These are phyloP conservation scores for Hydraecia micacea DNA, from an alignment of 2,888 invertebrate genomes.

Conservation along the genomic window DNA sequence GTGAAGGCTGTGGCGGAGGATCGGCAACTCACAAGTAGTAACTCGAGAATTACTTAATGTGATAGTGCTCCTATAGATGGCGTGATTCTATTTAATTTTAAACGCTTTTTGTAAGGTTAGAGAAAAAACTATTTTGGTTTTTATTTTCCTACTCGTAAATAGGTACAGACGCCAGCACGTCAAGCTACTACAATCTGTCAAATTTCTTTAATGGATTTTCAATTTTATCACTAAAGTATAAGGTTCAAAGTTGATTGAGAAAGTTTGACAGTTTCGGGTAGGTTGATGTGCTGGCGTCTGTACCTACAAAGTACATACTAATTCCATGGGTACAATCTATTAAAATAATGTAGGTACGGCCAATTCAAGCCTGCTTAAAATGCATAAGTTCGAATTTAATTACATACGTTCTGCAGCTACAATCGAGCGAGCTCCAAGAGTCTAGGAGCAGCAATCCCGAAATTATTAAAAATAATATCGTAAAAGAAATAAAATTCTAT, in stretches of 20 bases:
- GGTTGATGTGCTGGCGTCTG: too few relatives aligned
- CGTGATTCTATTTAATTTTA: conserved; percentile 5
- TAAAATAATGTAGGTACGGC: neutral
- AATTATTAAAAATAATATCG: neutral
- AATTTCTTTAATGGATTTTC: too few relatives aligned
- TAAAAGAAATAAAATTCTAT: neutral
- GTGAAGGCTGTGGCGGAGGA: neutral
- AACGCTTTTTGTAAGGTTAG: neutral
- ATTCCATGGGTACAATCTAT: neutral
- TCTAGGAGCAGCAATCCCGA: too few relatives aligned
- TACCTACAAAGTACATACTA: neutral
- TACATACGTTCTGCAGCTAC: neutral
- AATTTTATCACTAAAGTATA: too few relatives aligned
- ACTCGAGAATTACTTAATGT: neutral
- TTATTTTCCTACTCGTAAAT: neutral
- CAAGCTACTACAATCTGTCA: too few relatives aligned
- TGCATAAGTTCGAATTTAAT: neutral
- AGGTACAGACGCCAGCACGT: too few relatives aligned
- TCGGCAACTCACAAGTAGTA: neutral
- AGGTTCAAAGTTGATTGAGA: too few relatives aligned
- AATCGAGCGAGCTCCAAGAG: neutral
- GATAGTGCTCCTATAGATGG: conserved; percentile 29
- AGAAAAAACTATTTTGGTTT: neutral
- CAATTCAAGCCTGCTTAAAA: neutral
- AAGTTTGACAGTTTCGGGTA: too few relatives aligned